Conservation (phyloP, 1,140 invertebrate species). For the Drosophila pruinosa region DNA sequence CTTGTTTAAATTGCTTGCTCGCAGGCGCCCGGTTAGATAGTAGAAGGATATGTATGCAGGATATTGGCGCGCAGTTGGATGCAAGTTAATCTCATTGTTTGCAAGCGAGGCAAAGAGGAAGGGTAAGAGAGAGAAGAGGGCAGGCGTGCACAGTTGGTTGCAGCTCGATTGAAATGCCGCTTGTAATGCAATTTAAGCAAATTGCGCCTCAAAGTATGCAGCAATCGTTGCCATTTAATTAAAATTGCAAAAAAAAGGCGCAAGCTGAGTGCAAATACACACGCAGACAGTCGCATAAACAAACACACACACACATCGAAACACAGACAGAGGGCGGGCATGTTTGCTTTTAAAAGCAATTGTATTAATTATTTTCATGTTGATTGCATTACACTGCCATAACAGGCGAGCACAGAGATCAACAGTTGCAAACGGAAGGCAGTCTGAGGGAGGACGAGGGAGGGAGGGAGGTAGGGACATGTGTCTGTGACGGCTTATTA, state of each 20-base stretch:
- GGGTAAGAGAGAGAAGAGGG: background rate
- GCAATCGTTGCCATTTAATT: constrained; percentile 53
- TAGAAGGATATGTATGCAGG: background rate
- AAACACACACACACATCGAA: background rate
- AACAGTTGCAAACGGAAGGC: constrained; percentile 25
- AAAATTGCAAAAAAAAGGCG: constrained; percentile 44
- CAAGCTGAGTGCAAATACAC: background rate
- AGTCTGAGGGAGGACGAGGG: too few relatives aligned
- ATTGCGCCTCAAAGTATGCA: constrained; percentile 71
- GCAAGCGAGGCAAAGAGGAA: background rate
- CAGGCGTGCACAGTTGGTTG: constrained; percentile 1
- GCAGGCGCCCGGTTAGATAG: too few relatives aligned
- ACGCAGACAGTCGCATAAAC: background rate
- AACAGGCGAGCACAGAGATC: constrained; percentile 34
- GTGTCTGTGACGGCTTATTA: constrained; percentile 42
- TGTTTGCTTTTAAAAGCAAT: constrained; percentile 60
- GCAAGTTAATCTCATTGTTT: constrained; percentile 32
- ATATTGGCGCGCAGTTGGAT: constrained; percentile 20
- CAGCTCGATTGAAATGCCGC: constrained; percentile 52
- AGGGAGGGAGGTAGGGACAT: too few relatives aligned
- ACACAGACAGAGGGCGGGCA: background rate
- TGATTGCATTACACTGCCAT: constrained; percentile 64
- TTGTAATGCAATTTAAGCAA: constrained; percentile 67
- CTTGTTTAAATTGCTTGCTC: background rate
- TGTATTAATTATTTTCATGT: constrained; percentile 77